Percentiles rank a stretch among this genome's conserved stretches.
phyloP scores from a whole-genome alignment of 2,888 invertebrate species.

The Stenotaenia linearis region DNA sequence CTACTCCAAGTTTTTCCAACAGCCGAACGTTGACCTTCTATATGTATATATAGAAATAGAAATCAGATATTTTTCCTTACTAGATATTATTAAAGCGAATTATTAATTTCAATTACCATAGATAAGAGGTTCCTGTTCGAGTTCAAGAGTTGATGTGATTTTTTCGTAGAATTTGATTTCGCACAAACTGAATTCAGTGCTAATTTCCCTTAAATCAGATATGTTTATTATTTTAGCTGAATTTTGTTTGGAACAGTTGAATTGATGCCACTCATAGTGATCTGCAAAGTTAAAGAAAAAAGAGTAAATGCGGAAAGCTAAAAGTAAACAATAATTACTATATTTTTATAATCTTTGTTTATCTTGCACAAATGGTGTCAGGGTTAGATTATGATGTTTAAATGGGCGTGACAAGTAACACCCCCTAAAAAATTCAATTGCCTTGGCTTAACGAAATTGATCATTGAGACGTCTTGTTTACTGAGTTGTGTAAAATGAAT shows the following conservation, averaged over 20 bases:
- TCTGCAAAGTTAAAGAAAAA: neutral
- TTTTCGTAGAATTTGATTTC: neutral
- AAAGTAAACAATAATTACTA: neutral
- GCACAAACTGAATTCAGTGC: neutral
- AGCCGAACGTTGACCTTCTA: neutral
- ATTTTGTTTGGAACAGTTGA: neutral
- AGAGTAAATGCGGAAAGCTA: neutral
- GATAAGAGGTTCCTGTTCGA: neutral
- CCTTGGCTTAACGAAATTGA: neutral
- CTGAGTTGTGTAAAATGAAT: neutral
- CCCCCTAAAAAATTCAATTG: constrained; percentile 14
- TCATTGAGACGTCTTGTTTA: neutral
- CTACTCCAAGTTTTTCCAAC: neutral
- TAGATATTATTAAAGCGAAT: too few relatives aligned
- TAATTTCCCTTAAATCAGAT: neutral
- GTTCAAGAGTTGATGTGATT: neutral
- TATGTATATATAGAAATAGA: too few relatives aligned
- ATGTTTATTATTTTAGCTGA: neutral
- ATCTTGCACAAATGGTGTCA: neutral
- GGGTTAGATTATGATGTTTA: neutral
- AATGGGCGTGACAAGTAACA: neutral
- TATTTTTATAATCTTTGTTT: neutral
- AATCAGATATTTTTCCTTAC: too few relatives aligned
- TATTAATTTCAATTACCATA: neutral
- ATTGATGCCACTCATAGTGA: neutral